Percentiles rank a stretch among this genome's conserved stretches.
Conservation (phyloP, 2,113 vertebrate genomes). For the Lanius collurio region DNA sequence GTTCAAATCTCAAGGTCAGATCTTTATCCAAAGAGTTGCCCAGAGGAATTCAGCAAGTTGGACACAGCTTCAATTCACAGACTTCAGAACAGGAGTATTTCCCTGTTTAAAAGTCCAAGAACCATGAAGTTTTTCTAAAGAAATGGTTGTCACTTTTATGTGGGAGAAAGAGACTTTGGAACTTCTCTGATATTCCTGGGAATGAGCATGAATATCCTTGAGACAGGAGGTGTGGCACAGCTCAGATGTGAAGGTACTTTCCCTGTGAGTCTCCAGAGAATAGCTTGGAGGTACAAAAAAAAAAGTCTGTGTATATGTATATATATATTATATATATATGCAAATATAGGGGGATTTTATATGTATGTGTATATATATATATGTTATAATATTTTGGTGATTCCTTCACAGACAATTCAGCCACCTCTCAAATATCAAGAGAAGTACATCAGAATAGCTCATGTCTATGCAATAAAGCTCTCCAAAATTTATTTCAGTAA, state of each 20-base stretch:
- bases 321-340: not conserved
- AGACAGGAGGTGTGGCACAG: not conserved
- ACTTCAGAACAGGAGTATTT: not conserved
- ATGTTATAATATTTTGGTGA: not conserved
- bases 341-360: not conserved
- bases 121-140: not conserved
- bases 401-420: not conserved
- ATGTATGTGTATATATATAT: not conserved
- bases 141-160: not conserved
- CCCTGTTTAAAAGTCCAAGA: not conserved
- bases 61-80: not conserved
- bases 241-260: not conserved
- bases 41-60: not conserved
- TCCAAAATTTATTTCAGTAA: not conserved
- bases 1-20: not conserved
- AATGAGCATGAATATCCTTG: not conserved
- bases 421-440: not conserved
- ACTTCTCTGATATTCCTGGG: not conserved
- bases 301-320: fast-evolving
- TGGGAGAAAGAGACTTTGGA: not conserved
- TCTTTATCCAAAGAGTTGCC: not conserved
- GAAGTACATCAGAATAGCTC: not conserved
- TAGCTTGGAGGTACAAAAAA: not conserved
- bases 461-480: not conserved
- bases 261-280: not conserved